Evolutionary conservation across 2,113 vertebrate genomes (phyloP).

Genomic region (Leiothrix lutea): DNA sequence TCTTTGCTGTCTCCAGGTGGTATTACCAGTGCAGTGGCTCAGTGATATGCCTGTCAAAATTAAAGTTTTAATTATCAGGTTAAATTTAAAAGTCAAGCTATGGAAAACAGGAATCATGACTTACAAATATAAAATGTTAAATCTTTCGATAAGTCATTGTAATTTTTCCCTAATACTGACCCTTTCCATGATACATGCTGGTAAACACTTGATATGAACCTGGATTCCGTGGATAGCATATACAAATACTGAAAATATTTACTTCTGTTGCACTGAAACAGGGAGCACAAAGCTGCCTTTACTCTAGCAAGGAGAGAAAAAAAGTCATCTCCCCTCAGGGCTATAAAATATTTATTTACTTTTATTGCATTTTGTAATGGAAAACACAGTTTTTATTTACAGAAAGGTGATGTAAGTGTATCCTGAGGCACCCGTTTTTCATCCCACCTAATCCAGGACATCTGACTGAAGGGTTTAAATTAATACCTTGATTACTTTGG

Average conservation of each 20-base stretch:
- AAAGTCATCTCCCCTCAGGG: neutral
- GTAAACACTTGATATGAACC: neutral
- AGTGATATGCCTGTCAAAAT: neutral
- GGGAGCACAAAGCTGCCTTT: neutral
- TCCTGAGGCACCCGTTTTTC: neutral
- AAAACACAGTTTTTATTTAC: slow-evolving; percentile 3
- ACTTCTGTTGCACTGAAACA: neutral
- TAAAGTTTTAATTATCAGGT: neutral
- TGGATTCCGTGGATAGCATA: neutral
- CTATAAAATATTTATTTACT: slow-evolving; percentile 23
- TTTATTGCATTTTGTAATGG: slow-evolving; percentile 11
- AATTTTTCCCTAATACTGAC: neutral
- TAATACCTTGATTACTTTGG: neutral
- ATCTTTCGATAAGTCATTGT: neutral
- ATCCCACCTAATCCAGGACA: neutral
- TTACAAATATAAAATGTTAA: neutral
- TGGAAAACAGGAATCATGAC: neutral
- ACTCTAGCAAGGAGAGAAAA: neutral
- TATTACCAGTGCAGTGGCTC: neutral
- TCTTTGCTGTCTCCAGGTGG: neutral
- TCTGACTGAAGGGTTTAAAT: neutral
- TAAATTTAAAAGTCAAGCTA: neutral
- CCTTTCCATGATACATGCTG: neutral
- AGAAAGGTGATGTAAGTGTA: neutral
- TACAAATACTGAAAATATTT: neutral